These are phyloP conservation scores for Tortrix viridana DNA, from an alignment of 2,888 invertebrate species.

Conservation along the genomic window DNA sequence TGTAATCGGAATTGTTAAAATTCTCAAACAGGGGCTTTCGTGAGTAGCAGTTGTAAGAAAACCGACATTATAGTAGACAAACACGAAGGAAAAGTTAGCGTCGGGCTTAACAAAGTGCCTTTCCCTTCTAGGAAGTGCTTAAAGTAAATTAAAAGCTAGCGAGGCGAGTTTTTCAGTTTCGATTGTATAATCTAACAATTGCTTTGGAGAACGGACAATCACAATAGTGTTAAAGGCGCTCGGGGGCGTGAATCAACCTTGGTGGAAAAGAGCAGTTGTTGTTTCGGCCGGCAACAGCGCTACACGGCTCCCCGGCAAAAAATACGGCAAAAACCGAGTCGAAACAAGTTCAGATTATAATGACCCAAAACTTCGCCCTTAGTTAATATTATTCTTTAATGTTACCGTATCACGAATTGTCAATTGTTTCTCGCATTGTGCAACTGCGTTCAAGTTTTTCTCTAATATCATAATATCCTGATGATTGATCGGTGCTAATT, in stretches of 20 bases:
- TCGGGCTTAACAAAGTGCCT: constrained; percentile 52
- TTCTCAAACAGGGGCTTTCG: constrained; percentile 60
- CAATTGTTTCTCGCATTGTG: constrained; percentile 47
- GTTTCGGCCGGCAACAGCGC: constrained; percentile 56
- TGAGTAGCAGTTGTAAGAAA: constrained; percentile 69
- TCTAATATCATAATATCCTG: constrained; percentile 52
- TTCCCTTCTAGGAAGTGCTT: constrained; percentile 72
- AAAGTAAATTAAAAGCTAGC: constrained; percentile 64
- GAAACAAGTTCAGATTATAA: constrained; percentile 68
- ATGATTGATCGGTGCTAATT: constrained; percentile 63
- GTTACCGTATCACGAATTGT: constrained; percentile 54
- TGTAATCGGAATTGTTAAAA: constrained; percentile 61
- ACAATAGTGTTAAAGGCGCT: constrained; percentile 61
- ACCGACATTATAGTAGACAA: constrained; percentile 66
- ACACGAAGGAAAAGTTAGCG: constrained; percentile 69
- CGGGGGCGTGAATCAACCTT: constrained; percentile 68
- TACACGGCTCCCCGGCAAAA: constrained; percentile 63
- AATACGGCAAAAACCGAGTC: constrained; percentile 70
- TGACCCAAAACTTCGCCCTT: constrained; percentile 73
- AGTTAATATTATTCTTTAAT: constrained; percentile 58
- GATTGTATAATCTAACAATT: constrained; percentile 62
- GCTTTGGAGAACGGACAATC: constrained; percentile 61
- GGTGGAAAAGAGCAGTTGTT: constrained; percentile 71
- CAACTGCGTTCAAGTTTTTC: constrained; percentile 36
- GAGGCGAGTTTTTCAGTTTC: constrained; percentile 58